Evolutionary conservation across 2,888 invertebrate species (phyloP).

Genomic region (Fissipunctia ypsillon): DNA sequence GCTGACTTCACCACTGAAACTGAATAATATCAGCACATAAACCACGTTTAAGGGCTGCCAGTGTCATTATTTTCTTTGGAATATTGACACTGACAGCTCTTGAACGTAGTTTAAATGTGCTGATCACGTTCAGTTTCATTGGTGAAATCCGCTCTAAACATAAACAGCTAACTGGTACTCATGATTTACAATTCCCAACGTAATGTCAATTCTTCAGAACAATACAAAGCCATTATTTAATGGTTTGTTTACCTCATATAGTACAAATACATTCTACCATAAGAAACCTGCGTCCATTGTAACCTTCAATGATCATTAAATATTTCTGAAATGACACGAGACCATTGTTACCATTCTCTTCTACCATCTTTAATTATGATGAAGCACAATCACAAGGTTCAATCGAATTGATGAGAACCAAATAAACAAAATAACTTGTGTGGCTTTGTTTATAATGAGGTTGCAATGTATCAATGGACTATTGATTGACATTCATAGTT

Average conservation of each 20-base stretch:
- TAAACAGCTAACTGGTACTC: background rate
- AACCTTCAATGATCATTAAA: conserved; percentile 6
- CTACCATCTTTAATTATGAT: conserved; percentile 18
- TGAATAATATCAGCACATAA: too few species aligned
- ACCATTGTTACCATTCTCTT: conserved; percentile 38
- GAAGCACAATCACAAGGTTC: conserved; percentile 26
- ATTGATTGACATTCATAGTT: conserved; percentile 72
- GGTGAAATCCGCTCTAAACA: too few species aligned
- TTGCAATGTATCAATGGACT: conserved; percentile 64
- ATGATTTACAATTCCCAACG: conserved; percentile 1
- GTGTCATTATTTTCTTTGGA: too few species aligned
- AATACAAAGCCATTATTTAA: conserved; percentile 14
- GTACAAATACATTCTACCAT: background rate
- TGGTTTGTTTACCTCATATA: conserved; percentile 19
- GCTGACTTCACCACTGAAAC: too few species aligned
- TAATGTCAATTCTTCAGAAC: conserved; percentile 4
- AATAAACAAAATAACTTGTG: conserved; percentile 58
- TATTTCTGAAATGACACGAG: conserved; percentile 12
- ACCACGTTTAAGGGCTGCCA: too few species aligned
- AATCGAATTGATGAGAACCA: conserved; percentile 33
- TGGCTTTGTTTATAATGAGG: conserved; percentile 66
- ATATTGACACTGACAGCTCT: too few species aligned
- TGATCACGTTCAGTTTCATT: too few species aligned
- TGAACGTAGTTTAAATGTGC: too few species aligned
- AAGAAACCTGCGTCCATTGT: background rate